Percentiles rank a stretch among this genome's conserved stretches.
Evolutionary conservation across 2,888 invertebrate genomes (phyloP).

Genomic region (Sminthurinus aureus): DNA sequence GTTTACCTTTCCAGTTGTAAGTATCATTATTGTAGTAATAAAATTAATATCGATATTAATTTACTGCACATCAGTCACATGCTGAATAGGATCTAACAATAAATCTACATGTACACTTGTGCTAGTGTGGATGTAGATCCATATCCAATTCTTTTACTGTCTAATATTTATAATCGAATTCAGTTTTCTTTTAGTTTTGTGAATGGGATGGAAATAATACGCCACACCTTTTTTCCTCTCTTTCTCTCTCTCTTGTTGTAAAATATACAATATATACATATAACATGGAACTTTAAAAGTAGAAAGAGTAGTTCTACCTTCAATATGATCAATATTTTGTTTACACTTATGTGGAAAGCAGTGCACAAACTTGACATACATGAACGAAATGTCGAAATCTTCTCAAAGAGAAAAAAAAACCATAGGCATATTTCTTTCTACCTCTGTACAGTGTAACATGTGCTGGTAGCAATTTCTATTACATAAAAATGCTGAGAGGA

Average conservation of each 20-base stretch:
- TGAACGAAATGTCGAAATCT: no score
- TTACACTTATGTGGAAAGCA: constrained; percentile 31
- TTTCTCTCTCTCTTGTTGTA: neutral
- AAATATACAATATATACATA: neutral
- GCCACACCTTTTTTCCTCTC: neutral
- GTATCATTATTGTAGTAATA: no score
- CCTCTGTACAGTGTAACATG: no score
- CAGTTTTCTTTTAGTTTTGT: no score
- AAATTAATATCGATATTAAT: no score
- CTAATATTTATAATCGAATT: no score
- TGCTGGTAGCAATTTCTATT: no score
- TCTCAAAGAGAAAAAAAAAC: no score
- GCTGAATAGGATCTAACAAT: neutral
- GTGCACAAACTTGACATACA: constrained; percentile 49
- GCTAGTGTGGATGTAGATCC: no score
- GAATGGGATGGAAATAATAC: neutral
- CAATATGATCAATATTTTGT: neutral
- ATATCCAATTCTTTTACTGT: no score
- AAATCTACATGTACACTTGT: neutral
- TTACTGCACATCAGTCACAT: neutral
- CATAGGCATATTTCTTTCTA: no score
- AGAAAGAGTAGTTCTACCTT: neutral
- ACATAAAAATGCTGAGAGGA: no score
- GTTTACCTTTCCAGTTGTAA: neutral
- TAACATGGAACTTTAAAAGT: neutral